Conservation (phyloP, 2,113 vertebrate genomes). For the Notothenia rossii region DNA sequence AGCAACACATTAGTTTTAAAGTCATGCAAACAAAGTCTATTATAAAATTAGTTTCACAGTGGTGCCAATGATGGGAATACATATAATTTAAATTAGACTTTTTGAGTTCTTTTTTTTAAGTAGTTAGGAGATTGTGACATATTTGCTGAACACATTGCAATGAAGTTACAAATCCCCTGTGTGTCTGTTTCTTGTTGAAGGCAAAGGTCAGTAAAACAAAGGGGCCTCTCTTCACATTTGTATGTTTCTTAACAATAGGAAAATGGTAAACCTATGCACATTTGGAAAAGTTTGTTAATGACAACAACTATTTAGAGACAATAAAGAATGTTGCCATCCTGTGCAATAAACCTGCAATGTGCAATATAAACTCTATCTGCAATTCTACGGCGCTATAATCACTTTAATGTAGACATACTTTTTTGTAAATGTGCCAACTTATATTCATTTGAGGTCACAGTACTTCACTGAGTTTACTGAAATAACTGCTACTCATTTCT, state of each 20-base stretch:
- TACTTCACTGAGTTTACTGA: too few relatives aligned
- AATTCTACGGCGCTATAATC: too few relatives aligned
- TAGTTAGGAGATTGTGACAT: background rate
- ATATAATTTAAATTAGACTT: background rate
- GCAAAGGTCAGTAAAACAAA: slow-evolving; percentile 2
- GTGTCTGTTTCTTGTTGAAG: background rate
- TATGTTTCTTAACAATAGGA: background rate
- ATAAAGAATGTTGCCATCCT: too few relatives aligned
- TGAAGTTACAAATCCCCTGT: background rate
- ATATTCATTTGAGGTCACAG: too few relatives aligned
- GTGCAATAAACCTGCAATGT: too few relatives aligned
- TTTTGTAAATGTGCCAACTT: too few relatives aligned
- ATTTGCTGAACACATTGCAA: background rate
- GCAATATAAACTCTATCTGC: too few relatives aligned
- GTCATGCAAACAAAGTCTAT: too few relatives aligned
- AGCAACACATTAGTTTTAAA: too few relatives aligned
- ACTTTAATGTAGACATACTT: too few relatives aligned
- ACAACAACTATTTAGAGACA: too few relatives aligned
- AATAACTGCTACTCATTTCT: too few relatives aligned
- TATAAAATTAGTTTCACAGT: background rate
- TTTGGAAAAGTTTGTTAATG: background rate
- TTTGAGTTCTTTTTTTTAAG: background rate
- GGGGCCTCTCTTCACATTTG: background rate
- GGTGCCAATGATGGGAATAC: background rate
- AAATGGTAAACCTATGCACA: background rate